phyloP scores from a whole-genome alignment of 2,113 vertebrate species.

The Galemys pyrenaicus region DNA sequence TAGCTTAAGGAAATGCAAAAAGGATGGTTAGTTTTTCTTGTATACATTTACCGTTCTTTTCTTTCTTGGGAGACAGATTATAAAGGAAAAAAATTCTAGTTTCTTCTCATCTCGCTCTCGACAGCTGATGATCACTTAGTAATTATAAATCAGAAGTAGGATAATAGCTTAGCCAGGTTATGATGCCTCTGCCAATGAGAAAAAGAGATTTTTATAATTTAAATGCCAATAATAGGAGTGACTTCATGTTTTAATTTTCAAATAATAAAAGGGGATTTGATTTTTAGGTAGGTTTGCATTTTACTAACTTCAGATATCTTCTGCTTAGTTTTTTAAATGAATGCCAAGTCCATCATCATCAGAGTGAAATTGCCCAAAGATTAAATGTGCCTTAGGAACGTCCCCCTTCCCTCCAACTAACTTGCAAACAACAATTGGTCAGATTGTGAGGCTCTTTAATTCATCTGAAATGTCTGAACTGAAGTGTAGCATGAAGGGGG shows the following conservation, averaged over 20 bases:
- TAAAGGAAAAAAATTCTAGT: neutral
- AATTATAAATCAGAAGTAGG: conserved; percentile 3
- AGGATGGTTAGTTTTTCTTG: neutral
- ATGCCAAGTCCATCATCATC: neutral
- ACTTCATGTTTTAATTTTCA: conserved; percentile 45
- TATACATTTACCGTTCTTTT: neutral
- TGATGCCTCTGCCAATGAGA: neutral
- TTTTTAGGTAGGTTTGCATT: neutral
- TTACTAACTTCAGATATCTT: neutral
- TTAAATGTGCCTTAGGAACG: neutral
- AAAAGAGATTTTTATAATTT: neutral
- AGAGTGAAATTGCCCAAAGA: neutral
- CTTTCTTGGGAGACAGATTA: neutral
- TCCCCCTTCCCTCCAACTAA: neutral
- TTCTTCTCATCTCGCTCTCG: neutral
- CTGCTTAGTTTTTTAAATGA: conserved; percentile 32
- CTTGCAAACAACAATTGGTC: neutral
- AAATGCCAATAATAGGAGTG: neutral
- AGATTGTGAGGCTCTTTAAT: neutral
- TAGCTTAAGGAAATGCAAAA: conserved; percentile 64
- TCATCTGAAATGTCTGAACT: neutral
- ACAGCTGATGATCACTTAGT: neutral
- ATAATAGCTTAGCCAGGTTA: neutral
- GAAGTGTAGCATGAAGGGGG: neutral
- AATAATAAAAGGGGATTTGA: neutral